These are phyloP conservation scores for Stomatorhinus walkeri DNA, from an alignment of 2,797 vertebrate genomes.

Conservation along the genomic window DNA sequence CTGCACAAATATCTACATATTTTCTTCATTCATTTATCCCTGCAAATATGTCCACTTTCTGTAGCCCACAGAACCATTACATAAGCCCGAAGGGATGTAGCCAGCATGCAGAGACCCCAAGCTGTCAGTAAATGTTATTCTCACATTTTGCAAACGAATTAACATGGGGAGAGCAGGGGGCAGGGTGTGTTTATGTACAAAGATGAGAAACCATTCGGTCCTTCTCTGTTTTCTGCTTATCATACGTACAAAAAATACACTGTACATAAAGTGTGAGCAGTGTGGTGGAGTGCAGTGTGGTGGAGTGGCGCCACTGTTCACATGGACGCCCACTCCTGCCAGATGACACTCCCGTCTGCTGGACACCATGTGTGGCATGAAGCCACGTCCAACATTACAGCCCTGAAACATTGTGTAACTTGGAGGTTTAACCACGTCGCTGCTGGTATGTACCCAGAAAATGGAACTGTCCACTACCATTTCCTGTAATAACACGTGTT, in stretches of 20 bases:
- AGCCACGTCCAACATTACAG: background rate
- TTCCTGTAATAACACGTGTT: background rate
- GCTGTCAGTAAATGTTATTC: background rate
- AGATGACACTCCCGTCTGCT: background rate
- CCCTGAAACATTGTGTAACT: background rate
- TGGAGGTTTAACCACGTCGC: background rate
- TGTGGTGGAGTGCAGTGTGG: background rate
- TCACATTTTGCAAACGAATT: background rate
- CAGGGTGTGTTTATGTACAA: background rate
- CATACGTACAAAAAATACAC: background rate
- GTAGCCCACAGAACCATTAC: background rate
- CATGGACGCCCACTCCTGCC: background rate
- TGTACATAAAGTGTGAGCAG: too few species aligned
- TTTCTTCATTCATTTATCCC: background rate
- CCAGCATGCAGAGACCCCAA: background rate
- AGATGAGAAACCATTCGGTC: background rate
- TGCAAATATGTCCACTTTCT: constrained; percentile 13
- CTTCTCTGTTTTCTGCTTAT: background rate
- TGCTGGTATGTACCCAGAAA: background rate
- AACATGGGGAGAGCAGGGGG: background rate
- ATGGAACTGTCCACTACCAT: background rate
- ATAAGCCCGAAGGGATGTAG: background rate
- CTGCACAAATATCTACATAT: constrained; percentile 2
- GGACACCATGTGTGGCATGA: background rate
- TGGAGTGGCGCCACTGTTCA: background rate